Evolutionary conservation across 2,113 vertebrate genomes (phyloP), one percentile per base, ranked within the genome.

Genomic region (Actinemys pallida): DNA sequence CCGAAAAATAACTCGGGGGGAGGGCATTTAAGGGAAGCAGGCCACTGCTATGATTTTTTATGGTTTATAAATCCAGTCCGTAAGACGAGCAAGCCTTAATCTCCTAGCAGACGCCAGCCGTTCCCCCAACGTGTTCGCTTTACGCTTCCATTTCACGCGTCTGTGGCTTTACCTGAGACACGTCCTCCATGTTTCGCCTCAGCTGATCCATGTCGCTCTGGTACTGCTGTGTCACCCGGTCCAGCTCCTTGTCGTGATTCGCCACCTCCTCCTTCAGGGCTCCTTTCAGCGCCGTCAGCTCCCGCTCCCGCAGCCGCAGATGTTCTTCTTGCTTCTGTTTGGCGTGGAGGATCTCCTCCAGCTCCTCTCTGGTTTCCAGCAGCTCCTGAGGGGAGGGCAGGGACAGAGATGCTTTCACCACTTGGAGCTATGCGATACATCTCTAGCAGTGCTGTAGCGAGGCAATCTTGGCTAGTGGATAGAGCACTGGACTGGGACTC

Each of bases 191-290:
- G 97, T 98, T 99, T 92, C 96, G 95, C 81, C 99, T 98, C 75
- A 99, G 98, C 94, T 98, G 98, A 79, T 99, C 99, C 96, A 99
- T 97, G 95, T 99, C 99, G 0, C 94, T 90, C 80, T 98, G 99
- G 98, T 98, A 99, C 95, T 99, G 99, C 95, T 99, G 98, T 84
- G 99, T 95, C 35, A 99, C 97, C 0, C 72, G 96, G 96, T 99
- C 99, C 88, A 99, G 98, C 97, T 99, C 99, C 95, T 97, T 98
- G 94, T 99, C 99, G 0, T 99, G 99, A 83, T 96, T 98, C 3
- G 99, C 98, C 83, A 99, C 99, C 96, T 99, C 99, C 54, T 99
- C 99, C 97, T 99, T 99, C 90, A 99, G 95, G 24, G 99, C 99
- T 39, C 99, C 99, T 92, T 99, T 99, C 90, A 99, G 97, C 3